These are phyloP conservation scores for Amazona vittata DNA, from an alignment of 2,113 vertebrate species.

Conservation along the genomic window DNA sequence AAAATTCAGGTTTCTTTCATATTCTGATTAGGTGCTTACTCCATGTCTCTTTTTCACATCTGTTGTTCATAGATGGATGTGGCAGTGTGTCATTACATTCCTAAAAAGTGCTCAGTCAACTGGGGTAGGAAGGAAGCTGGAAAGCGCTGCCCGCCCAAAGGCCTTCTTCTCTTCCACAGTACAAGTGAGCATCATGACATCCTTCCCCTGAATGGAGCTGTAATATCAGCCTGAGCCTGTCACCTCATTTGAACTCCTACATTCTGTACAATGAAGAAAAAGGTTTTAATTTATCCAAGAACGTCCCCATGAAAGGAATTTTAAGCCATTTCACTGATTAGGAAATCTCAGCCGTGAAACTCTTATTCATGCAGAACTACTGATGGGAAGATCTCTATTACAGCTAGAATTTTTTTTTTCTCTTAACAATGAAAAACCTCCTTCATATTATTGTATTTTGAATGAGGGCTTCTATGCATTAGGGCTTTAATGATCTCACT, in stretches of 20 bases:
- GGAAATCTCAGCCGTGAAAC: not conserved
- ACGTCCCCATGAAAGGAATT: not conserved
- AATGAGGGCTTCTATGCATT: conserved; percentile 19
- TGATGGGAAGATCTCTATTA: not conserved
- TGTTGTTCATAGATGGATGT: not conserved
- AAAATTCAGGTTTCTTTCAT: not conserved
- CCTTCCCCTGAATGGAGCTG: not conserved
- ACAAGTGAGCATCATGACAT: accelerated
- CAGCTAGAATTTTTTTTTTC: not conserved
- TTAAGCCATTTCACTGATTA: not conserved
- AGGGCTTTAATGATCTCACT: conserved; percentile 31
- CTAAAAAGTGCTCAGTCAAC: not conserved
- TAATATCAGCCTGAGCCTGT: not conserved
- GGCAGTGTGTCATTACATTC: not conserved
- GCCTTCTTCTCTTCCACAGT: accelerated
- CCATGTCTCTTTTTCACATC: not conserved
- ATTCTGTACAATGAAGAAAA: not conserved
- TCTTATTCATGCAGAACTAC: not conserved
- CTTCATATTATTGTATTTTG: not conserved
- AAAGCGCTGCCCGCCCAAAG: not conserved
- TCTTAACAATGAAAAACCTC: not conserved
- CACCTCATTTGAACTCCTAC: conserved; percentile 30
- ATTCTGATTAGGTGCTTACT: not conserved
- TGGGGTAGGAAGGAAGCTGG: not conserved
- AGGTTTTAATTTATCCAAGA: not conserved